Evolutionary conservation across 35 echinoderm and acorn worm species (phyloP), one percentile per base, ranked within the genome.

Genomic region (Diadema setosum): DNA sequence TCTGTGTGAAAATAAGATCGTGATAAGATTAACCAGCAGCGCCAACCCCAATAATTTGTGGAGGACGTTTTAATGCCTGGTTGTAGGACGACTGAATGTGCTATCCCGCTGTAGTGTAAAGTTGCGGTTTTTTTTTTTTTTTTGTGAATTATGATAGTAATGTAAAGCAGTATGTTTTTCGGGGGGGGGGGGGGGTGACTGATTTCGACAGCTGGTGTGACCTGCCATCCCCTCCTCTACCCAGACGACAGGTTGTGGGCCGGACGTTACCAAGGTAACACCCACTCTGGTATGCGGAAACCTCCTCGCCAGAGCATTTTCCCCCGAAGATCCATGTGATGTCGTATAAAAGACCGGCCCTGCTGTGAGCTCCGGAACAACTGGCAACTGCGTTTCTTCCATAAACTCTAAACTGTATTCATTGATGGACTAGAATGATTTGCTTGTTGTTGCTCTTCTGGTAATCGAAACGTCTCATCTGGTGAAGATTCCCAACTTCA

Each of bases 221-320:
- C 63, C 63, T 67, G 63, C 37, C 63, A 31, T 34, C 63, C 63
- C 21, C 63, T 67, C 27, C 27, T 33, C 27, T n/a, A n/a, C n/a
- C 30, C 63, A 67, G 63, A 67, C 37, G 63, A 67, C 73, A 78
- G 37, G 39, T 78, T 78, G 26, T 44, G n/a, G 40, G 73, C 73
- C 73, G 73, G 73, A 78, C 73, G 73, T 78, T 44, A 35, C 73
- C 73, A 78, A 78, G 73, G 73, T 41, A 44, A 78, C 73, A 36
- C 73, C 73, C 73, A 78, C 73, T 17, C 24, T 78, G 73, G 73
- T 78, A 78, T 78, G 73, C 73, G 73, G 73, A 78, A 78, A 44
- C 73, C 73, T 78, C 25, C 29, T 78, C 73, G 73, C 39, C 73
- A 44, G 11, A 11, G 27, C 63, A 33, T 67, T 67, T 67, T 67